Base-by-base conservation (phyloP, 2,888 invertebrate genomes). In the Ischnus inquisitorius region DNA sequence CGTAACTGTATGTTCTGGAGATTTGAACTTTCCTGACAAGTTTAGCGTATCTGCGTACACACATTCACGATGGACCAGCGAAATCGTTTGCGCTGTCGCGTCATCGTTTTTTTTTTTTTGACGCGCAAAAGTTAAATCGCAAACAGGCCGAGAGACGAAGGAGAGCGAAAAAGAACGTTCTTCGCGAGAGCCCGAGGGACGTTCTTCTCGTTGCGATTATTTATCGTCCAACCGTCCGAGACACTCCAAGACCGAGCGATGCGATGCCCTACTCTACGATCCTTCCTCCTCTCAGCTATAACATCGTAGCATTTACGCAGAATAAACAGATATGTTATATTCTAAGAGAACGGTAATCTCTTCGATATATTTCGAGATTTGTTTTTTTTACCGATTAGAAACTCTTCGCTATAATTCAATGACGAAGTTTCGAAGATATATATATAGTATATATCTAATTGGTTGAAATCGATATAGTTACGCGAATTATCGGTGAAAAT, bases 1-100 rank as follows among this genome's bases (percentile, higher is more conserved):
- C 46, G 43, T 41, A 12, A 46, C 60, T 81, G 84, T 84, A 16
- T 84, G 74, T 78, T 81, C 69, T 74, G 77, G 43, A 81, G 64
- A 81, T 84, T 84, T 84, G 81, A 84, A 64, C 81, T 39, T 68
- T 10, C 69, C 54, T 69, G 77, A 46, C 48, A 67, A 78, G 72
- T 74, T 81, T 80, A 78, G 84, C 77, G 46, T 68, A n/a, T 62
- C 54, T 68, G 0, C 28, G 28, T 28, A 60, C 60, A 60, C 60
- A 28, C 14, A 60, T 8, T 10, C 3, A 10, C 54, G 54, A 54
- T 25, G 28, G 28, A 60, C n/a, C 28, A 22, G 22, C 57, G 28
- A 60, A 34, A 51, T 64, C 62, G 54, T 74, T 83, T 54, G 83
- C 28, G 4, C 68, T 22, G 43, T 16, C 67, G 43, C 71, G 78